Base-by-base conservation (phyloP, 2,888 invertebrate genomes). In the Scotopteryx bipunctaria region DNA sequence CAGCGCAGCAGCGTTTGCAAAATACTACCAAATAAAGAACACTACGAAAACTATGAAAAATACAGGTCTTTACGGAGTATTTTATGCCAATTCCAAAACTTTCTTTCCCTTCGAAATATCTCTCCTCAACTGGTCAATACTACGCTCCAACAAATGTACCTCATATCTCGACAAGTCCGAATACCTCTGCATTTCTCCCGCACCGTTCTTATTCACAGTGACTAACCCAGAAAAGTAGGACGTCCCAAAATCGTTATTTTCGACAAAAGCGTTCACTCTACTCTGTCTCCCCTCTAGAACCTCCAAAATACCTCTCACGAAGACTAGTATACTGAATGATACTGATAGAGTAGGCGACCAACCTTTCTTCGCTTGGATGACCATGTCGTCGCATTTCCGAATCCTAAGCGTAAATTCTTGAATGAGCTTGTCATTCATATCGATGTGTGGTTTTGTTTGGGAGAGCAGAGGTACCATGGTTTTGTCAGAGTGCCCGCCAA, bases 401-500 rank as follows among this genome's bases (percentile, higher is more conserved):
- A 84, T 54, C 29, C 66, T 73, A 0, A 66, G 53, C 0, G 81
- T 81, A n/a, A 91, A 76, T 27, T 80, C 73, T 40, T 78, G 73
- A 25, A 75, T 59, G 15, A 61, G 74, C 81, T 91, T 69, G 83
- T 93, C 71, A 81, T 80, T 59, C 59, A 79, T 89, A 8, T 83
- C 69, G 27, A 88, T 81, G 4, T 76, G 62, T 0, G 95, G 96
- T 49, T 86, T 91, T 2, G 93, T 91, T 69, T 94, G 94, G 0
- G 96, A 96, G 49, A 96, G 90, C 11, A 97, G 83, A 0, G 97
- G 97, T 14, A 97, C 91, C 57, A 94, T 93, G 1, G 96, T 96
- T 55, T 92, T 91, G 8, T 93, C 92, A 13, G 94, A 93, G 76
- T 95, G 94, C 0, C 97, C 97, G 21, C 97, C 96, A 41, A 94